Percentiles rank a stretch among this genome's conserved stretches.
Evolutionary conservation across 2,797 vertebrate species (phyloP).

Genomic region (Hippocampus kuda): DNA sequence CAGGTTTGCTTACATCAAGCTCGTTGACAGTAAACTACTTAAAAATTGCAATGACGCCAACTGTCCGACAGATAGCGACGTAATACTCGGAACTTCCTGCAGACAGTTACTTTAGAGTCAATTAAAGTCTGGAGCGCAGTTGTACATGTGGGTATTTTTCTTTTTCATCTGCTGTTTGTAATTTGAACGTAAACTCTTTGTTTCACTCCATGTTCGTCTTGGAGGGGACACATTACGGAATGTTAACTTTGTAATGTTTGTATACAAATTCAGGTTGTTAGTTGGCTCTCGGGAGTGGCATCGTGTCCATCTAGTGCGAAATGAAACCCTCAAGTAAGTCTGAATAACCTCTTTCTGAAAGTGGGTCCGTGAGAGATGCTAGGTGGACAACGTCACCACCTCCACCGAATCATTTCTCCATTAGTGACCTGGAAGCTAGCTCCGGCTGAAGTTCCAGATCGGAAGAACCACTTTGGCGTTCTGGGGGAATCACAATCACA

Average conservation of each 20-base stretch:
- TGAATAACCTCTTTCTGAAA: not conserved
- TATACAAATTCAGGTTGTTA: not conserved
- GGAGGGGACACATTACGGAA: not conserved
- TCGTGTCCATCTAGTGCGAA: not conserved
- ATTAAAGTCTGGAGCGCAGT: not conserved
- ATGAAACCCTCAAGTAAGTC: not conserved
- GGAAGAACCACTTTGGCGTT: no score
- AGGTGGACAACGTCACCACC: not conserved
- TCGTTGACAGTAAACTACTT: not conserved
- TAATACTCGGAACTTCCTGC: not conserved
- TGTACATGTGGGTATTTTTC: no score
- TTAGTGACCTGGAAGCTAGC: not conserved
- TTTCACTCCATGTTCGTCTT: not conserved
- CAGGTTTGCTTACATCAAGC: not conserved
- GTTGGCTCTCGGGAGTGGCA: not conserved
- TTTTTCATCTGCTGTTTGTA: not conserved
- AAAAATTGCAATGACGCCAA: not conserved
- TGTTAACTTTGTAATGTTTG: not conserved
- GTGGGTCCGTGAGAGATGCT: not conserved
- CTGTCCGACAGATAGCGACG: conserved; percentile 4
- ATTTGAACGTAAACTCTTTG: not conserved
- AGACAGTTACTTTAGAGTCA: not conserved
- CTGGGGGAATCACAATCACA: no score
- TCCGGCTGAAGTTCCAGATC: no score
- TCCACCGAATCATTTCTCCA: not conserved